Percentiles rank a stretch among this genome's conserved stretches.
Evolutionary conservation across 2,113 vertebrate species (phyloP).

Genomic region (Lates calcarifer): DNA sequence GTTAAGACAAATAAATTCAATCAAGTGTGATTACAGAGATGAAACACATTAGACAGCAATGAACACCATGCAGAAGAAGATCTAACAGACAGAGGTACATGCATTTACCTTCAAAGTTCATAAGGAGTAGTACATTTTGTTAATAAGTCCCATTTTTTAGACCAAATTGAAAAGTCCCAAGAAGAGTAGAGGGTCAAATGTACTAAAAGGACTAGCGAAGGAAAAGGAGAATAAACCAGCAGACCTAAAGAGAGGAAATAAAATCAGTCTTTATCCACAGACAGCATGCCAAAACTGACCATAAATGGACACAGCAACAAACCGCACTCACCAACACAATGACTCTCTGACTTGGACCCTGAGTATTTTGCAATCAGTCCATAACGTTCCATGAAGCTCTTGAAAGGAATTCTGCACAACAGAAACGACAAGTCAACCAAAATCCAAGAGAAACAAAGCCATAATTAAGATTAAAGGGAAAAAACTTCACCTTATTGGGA

Average conservation of each 20-base stretch:
- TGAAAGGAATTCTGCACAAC: slow-evolving; percentile 88
- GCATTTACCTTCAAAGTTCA: slow-evolving; percentile 80
- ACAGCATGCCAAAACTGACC: slow-evolving; percentile 13
- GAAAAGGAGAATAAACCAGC: slow-evolving; percentile 50
- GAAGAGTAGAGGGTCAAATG: slow-evolving; percentile 43
- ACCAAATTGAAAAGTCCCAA: slow-evolving; percentile 57
- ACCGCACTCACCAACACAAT: slow-evolving; percentile 74
- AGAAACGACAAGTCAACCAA: slow-evolving; percentile 34
- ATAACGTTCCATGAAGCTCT: slow-evolving; percentile 89
- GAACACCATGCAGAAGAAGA: slow-evolving; percentile 42
- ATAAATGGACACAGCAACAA: not conserved
- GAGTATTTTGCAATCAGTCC: slow-evolving; percentile 80
- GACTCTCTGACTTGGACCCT: slow-evolving; percentile 25
- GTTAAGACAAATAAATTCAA: not conserved
- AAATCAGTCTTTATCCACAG: slow-evolving; percentile 38
- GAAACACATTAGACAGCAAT: not conserved
- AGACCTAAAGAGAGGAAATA: slow-evolving; percentile 66
- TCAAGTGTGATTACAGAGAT: slow-evolving; percentile 8
- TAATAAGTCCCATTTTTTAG: slow-evolving; percentile 54
- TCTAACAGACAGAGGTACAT: slow-evolving; percentile 50
- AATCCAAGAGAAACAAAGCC: slow-evolving; percentile 17
- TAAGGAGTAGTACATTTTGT: slow-evolving; percentile 57
- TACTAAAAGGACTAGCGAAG: slow-evolving; percentile 45
- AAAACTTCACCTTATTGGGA: slow-evolving; percentile 90
- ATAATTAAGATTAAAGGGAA: not conserved